A percentile compares a stretch with the other conserved stretches of the same genome.
These are phyloP conservation scores for Alces alces DNA, from an alignment of 2,113 vertebrate species.

Conservation along the genomic window DNA sequence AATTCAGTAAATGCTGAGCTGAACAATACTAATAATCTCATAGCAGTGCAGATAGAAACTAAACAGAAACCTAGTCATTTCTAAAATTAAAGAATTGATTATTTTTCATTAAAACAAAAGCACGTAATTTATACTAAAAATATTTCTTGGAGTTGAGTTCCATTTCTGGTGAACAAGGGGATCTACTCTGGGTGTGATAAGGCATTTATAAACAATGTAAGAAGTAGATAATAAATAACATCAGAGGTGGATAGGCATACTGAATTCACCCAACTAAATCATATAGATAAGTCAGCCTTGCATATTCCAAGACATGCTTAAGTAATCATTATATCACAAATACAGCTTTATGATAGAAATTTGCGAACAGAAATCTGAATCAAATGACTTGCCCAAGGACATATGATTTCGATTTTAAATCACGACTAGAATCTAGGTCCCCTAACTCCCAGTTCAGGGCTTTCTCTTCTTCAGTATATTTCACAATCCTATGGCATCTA, in stretches of 20 bases:
- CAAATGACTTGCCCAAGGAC: conserved; percentile 1
- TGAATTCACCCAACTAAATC: background rate
- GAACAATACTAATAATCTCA: background rate
- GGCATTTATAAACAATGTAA: conserved; percentile 17
- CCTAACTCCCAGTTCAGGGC: background rate
- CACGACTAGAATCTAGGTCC: background rate
- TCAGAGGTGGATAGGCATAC: background rate
- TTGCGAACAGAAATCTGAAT: conserved; percentile 21
- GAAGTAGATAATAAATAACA: conserved; percentile 6
- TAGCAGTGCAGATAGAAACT: background rate
- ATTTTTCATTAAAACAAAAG: conserved; percentile 40
- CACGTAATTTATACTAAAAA: background rate
- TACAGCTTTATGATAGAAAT: conserved; percentile 9
- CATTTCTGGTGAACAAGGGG: background rate
- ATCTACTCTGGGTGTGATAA: background rate
- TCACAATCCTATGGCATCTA: background rate
- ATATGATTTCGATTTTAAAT: conserved; percentile 9
- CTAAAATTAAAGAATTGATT: background rate
- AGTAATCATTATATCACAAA: background rate
- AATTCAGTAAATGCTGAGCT: conserved; percentile 21
- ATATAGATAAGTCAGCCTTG: background rate
- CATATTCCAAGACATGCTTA: background rate
- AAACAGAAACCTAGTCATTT: conserved; percentile 20
- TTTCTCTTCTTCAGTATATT: background rate
- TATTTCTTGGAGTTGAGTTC: background rate